Evolutionary conservation across 2,888 invertebrate genomes (phyloP).

Genomic region (Ectemnius lituratus): DNA sequence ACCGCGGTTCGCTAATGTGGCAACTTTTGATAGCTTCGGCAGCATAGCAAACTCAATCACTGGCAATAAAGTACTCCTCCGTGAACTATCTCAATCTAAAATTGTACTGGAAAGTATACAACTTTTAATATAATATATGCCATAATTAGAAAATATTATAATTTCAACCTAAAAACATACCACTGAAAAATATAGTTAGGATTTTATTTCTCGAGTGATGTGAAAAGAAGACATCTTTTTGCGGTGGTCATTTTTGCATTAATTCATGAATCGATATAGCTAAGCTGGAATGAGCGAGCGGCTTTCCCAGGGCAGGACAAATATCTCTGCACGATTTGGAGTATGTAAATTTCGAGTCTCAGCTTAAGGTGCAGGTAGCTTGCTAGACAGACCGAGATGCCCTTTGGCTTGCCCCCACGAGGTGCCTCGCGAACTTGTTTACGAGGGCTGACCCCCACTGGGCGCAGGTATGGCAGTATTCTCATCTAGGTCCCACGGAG

Average conservation of each 20-base stretch:
- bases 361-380: not conserved
- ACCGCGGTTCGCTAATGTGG: not conserved
- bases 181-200: too few relatives aligned
- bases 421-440: conserved; percentile 61
- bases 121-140: not conserved
- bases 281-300: too few relatives aligned
- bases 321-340: too few relatives aligned
- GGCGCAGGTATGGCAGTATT: not conserved
- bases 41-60: not conserved
- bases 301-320: too few relatives aligned
- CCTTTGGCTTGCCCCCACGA: conserved; percentile 22
- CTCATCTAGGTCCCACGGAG: conserved; percentile 66
- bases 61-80: not conserved
- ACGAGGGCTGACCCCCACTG: conserved; percentile 34
- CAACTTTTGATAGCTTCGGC: not conserved
- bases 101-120: not conserved
- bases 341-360: not conserved
- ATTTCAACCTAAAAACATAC: too few relatives aligned
- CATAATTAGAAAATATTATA: too few relatives aligned
- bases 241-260: too few relatives aligned
- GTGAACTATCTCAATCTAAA: not conserved
- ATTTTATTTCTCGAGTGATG: too few relatives aligned
- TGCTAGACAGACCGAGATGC: not conserved
- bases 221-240: too few relatives aligned
- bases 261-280: too few relatives aligned